Conservation (phyloP, 2,888 invertebrate genomes). For the Ptychoptera contaminata region DNA sequence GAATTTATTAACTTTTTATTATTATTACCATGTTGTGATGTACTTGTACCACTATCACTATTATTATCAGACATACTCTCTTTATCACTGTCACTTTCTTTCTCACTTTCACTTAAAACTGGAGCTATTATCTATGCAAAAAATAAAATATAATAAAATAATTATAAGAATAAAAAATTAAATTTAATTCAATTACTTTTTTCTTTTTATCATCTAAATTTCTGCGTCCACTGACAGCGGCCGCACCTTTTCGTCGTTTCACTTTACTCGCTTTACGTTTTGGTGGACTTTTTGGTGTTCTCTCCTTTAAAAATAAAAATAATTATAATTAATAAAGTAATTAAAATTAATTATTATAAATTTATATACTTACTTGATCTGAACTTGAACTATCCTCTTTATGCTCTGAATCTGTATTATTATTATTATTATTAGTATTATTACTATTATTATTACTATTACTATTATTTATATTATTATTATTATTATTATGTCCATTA, state of each 20-base stretch:
- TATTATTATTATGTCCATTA: neutral
- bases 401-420: conserved; percentile 32
- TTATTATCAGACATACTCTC: conserved; percentile 50
- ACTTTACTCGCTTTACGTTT: conserved; percentile 52
- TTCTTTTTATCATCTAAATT: neutral
- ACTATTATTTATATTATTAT: conserved; percentile 2
- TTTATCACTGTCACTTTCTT: conserved; percentile 53
- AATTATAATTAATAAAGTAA: neutral
- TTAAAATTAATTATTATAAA: neutral
- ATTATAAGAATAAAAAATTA: neutral
- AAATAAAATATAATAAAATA: neutral
- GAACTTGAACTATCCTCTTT: conserved; percentile 52
- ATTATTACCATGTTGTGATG: conserved; percentile 23
- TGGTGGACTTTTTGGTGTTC: conserved; percentile 35
- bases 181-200: neutral
- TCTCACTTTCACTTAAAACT: conserved; percentile 43
- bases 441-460: conserved; percentile 8
- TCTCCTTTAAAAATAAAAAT: conserved; percentile 10
- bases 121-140: conserved; percentile 3
- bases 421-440: neutral
- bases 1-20: conserved; percentile 22
- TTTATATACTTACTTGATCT: conserved; percentile 33
- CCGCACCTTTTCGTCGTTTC: conserved; percentile 47
- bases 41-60: conserved; percentile 44
- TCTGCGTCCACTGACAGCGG: neutral